Evolutionary conservation across 2,797 vertebrate genomes (phyloP), one percentile per base, ranked within the genome.

Genomic region (Danio aesculapii): DNA sequence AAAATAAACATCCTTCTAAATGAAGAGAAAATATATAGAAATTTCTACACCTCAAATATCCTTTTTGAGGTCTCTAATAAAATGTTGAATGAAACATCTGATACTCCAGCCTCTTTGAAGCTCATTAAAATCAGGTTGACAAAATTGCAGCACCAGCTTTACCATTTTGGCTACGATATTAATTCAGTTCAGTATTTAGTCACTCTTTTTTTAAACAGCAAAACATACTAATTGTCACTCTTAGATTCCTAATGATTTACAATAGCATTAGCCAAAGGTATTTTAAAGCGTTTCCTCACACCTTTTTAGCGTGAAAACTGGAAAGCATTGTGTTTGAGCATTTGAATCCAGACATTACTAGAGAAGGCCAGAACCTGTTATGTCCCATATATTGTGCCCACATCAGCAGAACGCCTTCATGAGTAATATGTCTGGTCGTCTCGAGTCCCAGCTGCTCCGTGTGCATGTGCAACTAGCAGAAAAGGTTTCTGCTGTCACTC

Each of bases 351-450:
- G 21, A 46, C 10, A 16, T 41, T 19, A 14, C 58, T 73, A 73
- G 14, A 44, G 11, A 43, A 43, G 50, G 50, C 16, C 14, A 63
- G 21, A 64, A 49, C 19, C 19, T 71, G 81, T 71, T 63, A 53
- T 64, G 57, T 47, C 77, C 10, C 19, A 63, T 50, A 39, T 17
- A 76, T 77, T 73, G 53, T 74, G 61, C 30, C 62, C 67, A 57
- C 68, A 66, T 83, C 69, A 78, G 69, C 75, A 78, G 52, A 82
- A 82, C 6, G 47, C 13, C 52, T 75, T 75, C 58, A 55, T 44
- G 41, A 62, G 70, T 50, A 53, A 74, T 41, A 46, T 75, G 71
- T 83, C 64, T 69, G 21, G 17, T 64, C 39, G 21, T 19, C 55
- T 49, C 13, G 14, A 55, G 17, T 64, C 67, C 6, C 11, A 78